These are phyloP conservation scores for Eremobia ochroleuca DNA, from an alignment of 2,888 invertebrate genomes.

Conservation along the genomic window DNA sequence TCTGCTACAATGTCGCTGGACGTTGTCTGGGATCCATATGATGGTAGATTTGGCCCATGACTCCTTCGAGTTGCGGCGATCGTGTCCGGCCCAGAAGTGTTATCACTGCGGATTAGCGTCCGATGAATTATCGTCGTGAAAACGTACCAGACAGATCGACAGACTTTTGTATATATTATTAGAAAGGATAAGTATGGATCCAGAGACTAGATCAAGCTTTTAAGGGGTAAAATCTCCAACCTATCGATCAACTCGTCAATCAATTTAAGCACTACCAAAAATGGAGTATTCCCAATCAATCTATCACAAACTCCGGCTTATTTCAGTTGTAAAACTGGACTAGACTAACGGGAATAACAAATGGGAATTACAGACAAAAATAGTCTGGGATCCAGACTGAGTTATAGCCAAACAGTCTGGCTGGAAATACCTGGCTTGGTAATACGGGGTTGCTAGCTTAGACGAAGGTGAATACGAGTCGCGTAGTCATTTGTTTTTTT, in stretches of 20 bases:
- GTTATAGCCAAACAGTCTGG: slow-evolving; percentile 54
- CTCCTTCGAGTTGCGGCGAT: too few relatives aligned
- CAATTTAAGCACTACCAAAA: slow-evolving; percentile 14
- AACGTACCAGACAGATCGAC: background rate
- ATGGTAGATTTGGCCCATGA: too few relatives aligned
- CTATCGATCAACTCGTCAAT: background rate
- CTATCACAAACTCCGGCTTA: slow-evolving; percentile 36
- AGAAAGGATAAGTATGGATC: background rate
- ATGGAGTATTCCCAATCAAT: slow-evolving; percentile 31
- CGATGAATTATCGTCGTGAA: background rate
- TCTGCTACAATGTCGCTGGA: too few relatives aligned
- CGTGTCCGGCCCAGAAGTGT: background rate
- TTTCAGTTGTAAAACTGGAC: slow-evolving; percentile 48
- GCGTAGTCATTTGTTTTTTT: background rate
- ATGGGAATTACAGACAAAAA: slow-evolving; percentile 55
- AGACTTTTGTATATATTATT: background rate
- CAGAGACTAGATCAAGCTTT: background rate
- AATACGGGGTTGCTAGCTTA: slow-evolving; percentile 7
- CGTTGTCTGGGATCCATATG: too few relatives aligned
- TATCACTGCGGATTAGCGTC: background rate
- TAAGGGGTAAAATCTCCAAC: background rate
- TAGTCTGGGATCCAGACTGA: slow-evolving; percentile 53
- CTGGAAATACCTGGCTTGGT: slow-evolving; percentile 42
- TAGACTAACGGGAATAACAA: slow-evolving; percentile 48
- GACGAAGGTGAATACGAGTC: background rate